Base-by-base conservation (phyloP, 2,888 invertebrate genomes). In the Operophtera brumata region DNA sequence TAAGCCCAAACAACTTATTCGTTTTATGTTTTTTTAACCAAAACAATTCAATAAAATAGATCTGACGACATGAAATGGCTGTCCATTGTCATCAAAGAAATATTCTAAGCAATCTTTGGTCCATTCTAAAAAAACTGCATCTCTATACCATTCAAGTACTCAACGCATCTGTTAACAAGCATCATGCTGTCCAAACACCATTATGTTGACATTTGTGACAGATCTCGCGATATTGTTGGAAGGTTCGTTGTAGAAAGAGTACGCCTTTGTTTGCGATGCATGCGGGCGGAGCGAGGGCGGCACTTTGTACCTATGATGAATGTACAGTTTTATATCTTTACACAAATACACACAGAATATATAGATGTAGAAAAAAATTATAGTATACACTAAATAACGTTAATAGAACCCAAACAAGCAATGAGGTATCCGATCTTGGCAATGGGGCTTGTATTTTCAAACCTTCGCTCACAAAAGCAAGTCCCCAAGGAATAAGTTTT, bases 251-350 rank as follows among this genome's bases (percentile, higher is more conserved):
- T 59, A 62, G 73, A 57, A 65, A 72, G 26, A 42, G 43, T 52
- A 75, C 65, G 65, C 67, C 54, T 64, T 70, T 72, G 67, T 72
- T 70, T 71, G 64, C 32, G 26, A 6, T 1, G 34, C 12, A 42
- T 47, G 56, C 35, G 59, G 61, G 46, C 35, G 58, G 52, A 51
- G 56, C 35, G 48, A 9, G 59, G 54, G 57, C 42, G 43, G 49
- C 1, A 12, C 46, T 36, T 40, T 40, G 39, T n/a, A 34, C 40
- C 13, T 30, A 28, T 13, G 13, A 13, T 12, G 26, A 14, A 47
- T 47, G 45, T 20, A 25, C 35, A 12, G 8, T 30, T 6, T 1
- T 30, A 8, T 30, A 30, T 30, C 30, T 2, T 30, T 3, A 30
- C 30, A 30, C 10, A 20, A 20, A 20, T 20, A 20, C 20, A 20